phyloP scores from a whole-genome alignment of 2,797 vertebrate species.

The Sardinella longiceps region DNA sequence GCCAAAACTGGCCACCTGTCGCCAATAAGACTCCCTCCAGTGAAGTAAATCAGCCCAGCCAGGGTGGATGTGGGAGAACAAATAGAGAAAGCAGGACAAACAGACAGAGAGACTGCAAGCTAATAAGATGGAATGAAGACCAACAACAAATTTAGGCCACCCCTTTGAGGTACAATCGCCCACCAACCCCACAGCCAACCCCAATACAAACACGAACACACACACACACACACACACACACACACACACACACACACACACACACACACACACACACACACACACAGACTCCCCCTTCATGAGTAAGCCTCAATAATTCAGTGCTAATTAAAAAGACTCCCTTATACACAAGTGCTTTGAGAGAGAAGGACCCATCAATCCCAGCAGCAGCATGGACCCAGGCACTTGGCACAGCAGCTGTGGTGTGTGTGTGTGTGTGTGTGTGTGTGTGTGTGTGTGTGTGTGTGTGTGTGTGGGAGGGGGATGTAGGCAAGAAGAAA shows the following conservation, averaged over 20 bases:
- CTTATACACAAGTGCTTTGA: constrained; percentile 59
- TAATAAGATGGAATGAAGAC: constrained; percentile 20
- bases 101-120: not conserved
- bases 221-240: constrained; percentile 28
- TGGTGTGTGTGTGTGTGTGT: constrained; percentile 34
- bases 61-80: not conserved
- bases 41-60: constrained; percentile 8
- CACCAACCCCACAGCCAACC: not conserved
- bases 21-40: constrained; percentile 1
- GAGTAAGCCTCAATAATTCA: constrained; percentile 71
- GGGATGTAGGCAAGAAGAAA: not conserved
- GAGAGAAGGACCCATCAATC: constrained; percentile 61
- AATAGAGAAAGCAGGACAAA: constrained; percentile 30
- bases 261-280: constrained; percentile 32
- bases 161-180: constrained; percentile 54
- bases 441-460: constrained; percentile 2
- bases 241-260: constrained; percentile 38
- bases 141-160: constrained; percentile 51
- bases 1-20: constrained; percentile 26
- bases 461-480: not conserved
- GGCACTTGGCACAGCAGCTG: constrained; percentile 18
- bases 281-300: constrained; percentile 27
- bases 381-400: constrained; percentile 36
- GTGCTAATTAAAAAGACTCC: constrained; percentile 70
- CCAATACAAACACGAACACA: constrained; percentile 6